Conservation (phyloP, 2,113 vertebrate species). For the Promerops cafer region DNA sequence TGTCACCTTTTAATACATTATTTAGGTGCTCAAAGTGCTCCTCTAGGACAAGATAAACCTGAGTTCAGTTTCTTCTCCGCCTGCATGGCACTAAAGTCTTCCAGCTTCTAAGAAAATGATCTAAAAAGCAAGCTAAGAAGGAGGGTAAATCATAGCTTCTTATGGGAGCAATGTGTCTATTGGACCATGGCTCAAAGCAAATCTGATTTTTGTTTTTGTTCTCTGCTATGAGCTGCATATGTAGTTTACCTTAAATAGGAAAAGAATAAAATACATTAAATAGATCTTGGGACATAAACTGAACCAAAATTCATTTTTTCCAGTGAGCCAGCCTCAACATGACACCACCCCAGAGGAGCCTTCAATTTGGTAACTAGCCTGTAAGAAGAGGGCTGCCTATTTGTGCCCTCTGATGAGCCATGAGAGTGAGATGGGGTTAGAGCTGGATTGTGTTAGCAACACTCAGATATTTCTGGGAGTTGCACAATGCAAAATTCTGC, state of each 20-base stretch:
- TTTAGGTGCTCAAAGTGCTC: neutral
- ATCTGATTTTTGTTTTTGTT: neutral
- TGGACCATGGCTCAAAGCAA: neutral
- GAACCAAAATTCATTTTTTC: neutral
- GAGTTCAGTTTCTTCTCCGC: neutral
- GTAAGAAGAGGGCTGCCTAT: neutral
- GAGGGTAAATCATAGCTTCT: neutral
- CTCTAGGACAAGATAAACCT: neutral
- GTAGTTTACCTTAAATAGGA: neutral
- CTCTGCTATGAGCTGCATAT: neutral
- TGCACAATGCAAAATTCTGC: neutral
- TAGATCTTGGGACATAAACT: neutral
- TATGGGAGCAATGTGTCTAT: neutral
- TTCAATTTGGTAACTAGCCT: neutral
- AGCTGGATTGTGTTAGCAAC: neutral
- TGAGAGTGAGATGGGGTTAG: rapidly evolving
- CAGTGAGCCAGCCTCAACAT: neutral
- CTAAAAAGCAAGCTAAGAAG: neutral
- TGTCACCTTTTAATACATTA: neutral
- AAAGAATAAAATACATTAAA: neutral
- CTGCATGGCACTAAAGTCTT: neutral
- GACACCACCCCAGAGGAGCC: neutral
- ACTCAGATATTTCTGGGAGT: neutral
- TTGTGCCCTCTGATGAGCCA: neutral
- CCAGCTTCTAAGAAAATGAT: neutral